These are phyloP conservation scores for Tokudaia tokunoshimensis DNA, from an alignment of 2,797 vertebrate species.

Conservation along the genomic window DNA sequence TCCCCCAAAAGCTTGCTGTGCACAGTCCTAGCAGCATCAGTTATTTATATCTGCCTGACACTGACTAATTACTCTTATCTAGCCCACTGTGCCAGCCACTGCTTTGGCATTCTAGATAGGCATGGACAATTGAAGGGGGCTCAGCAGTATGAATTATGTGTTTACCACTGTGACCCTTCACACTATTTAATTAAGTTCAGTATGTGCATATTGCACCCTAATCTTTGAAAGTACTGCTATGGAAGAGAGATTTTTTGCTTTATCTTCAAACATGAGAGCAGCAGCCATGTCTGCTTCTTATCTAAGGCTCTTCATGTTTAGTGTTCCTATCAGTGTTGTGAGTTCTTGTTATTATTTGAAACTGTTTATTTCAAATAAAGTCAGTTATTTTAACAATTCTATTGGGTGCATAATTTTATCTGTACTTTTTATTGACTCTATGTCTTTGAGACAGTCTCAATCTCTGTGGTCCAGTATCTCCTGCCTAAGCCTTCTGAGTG, in stretches of 20 bases:
- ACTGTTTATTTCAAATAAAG: not conserved
- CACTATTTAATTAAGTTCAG: slow-evolving; percentile 72
- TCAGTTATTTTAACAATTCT: not conserved
- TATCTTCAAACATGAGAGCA: slow-evolving; percentile 60
- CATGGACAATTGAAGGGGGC: slow-evolving; percentile 64
- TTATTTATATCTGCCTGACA: slow-evolving; percentile 88
- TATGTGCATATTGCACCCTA: slow-evolving; percentile 21
- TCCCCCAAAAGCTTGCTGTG: not conserved
- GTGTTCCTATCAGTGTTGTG: not conserved
- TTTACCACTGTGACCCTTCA: slow-evolving; percentile 69
- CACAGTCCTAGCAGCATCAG: slow-evolving; percentile 81
- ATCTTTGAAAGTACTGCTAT: slow-evolving; percentile 63
- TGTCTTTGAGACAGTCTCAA: not conserved
- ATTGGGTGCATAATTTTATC: not conserved
- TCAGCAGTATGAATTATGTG: slow-evolving; percentile 80
- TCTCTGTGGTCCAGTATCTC: not conserved
- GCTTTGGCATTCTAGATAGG: slow-evolving; percentile 67
- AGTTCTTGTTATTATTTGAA: not conserved
- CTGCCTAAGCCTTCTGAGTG: not conserved
- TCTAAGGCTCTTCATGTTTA: slow-evolving; percentile 33
- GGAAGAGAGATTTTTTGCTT: slow-evolving; percentile 51
- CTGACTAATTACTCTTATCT: slow-evolving; percentile 89
- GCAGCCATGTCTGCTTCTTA: not conserved
- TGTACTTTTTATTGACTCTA: not conserved
- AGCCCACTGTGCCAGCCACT: slow-evolving; percentile 77